These are phyloP conservation scores for Tragulus kanchil DNA, from an alignment of 2,113 vertebrate species.

Conservation along the genomic window DNA sequence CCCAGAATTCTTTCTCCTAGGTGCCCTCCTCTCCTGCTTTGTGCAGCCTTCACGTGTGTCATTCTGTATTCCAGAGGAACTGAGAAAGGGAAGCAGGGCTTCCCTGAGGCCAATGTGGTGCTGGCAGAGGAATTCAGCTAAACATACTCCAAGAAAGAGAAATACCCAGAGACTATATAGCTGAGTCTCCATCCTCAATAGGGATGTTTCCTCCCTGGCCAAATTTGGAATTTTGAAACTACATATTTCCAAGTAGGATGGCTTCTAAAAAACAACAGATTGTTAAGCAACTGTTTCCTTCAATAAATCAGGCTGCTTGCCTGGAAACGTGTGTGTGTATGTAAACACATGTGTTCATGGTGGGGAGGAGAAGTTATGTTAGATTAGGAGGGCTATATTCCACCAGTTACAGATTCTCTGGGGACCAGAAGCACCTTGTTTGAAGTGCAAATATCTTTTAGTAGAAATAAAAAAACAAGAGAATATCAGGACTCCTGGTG, in stretches of 20 bases:
- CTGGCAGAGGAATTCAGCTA: background rate
- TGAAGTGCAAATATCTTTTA: constrained; percentile 6
- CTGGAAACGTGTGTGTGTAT: background rate
- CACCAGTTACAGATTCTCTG: constrained; percentile 37
- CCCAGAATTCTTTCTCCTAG: background rate
- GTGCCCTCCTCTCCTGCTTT: background rate
- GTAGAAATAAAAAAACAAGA: constrained; percentile 3
- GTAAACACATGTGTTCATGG: background rate
- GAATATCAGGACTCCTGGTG: background rate
- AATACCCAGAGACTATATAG: background rate
- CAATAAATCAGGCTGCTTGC: background rate
- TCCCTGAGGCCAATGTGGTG: background rate
- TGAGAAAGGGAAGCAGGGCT: background rate
- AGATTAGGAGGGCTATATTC: constrained; percentile 33
- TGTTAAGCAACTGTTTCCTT: constrained; percentile 38
- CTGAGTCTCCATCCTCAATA: background rate
- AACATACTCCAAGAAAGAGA: background rate
- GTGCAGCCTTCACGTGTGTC: background rate
- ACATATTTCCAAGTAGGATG: constrained; percentile 25
- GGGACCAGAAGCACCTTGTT: background rate
- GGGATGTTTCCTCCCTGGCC: background rate
- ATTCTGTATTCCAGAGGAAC: background rate
- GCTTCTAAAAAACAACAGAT: constrained; percentile 16
- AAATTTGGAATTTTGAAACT: constrained; percentile 41
- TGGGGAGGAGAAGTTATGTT: constrained; percentile 17